These are phyloP conservation scores for Tamias sibiricus DNA, from an alignment of 2,113 vertebrate genomes.

Conservation along the genomic window DNA sequence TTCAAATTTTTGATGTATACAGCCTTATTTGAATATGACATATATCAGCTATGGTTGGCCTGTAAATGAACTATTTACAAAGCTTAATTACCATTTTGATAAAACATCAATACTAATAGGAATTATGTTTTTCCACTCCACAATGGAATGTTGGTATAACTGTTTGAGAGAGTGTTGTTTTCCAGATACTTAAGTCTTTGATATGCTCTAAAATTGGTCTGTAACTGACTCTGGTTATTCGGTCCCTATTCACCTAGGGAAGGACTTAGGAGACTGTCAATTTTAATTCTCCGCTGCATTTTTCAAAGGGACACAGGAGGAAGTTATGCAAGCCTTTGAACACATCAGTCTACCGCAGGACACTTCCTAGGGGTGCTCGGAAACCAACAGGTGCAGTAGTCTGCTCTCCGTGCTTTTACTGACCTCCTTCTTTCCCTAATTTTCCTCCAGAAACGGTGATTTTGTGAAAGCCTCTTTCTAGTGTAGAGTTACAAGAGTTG, in stretches of 20 bases:
- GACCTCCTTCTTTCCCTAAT: background rate
- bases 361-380: background rate
- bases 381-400: background rate
- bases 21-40: background rate
- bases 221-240: background rate
- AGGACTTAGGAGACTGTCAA: background rate
- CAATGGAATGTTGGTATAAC: background rate
- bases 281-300: background rate
- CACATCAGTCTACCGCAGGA: background rate
- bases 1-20: background rate
- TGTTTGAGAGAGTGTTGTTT: background rate
- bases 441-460: background rate
- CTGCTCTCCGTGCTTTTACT: background rate
- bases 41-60: background rate
- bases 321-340: background rate
- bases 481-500: background rate
- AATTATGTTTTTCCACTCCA: background rate
- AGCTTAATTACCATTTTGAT: background rate
- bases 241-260: background rate
- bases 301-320: background rate
- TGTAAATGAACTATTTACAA: background rate
- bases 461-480: background rate
- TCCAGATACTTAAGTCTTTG: constrained; percentile 5
- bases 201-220: background rate
- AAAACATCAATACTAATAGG: background rate